Base-by-base conservation (phyloP, 2,888 invertebrate species). In the Balanococcus diminutus region DNA sequence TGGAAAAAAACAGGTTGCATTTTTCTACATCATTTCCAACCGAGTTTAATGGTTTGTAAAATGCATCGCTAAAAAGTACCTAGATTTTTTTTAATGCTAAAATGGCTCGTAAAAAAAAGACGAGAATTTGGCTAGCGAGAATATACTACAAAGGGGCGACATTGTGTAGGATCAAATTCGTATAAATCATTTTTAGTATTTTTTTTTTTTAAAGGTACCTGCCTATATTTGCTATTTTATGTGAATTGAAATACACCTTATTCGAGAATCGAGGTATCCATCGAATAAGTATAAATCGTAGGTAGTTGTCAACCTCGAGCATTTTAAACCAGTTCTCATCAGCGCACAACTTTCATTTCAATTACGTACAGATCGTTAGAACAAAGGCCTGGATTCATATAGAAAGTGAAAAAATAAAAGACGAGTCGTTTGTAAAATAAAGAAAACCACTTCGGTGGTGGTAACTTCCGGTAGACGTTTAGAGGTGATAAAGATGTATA, bases 11-110 rank as follows among this genome's bases (percentile, higher is more conserved):
- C 72, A 72, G 72, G 72, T 72, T 72, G 72, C 32, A 72, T 72
- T 72, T 72, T 72, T 72, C 72, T 72, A 25, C 72, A 72, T n/a
- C 72, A 72, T 72, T 72, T 72, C 25, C 0, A 72, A 61, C 61
- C 72, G 72, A 72, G 32, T 32, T 67, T 32, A 72, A 72, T 72
- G 72, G 72, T n/a, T 72, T 72, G 72, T 31, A 72, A 72, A 72
- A 72, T 72, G 32, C 5, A 11, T 11, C 61, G 61, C 61, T 72
- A 67, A 28, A 28, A 25, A 67, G 25, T 72, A 72, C 8, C n/a
- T 6, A 32, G 16, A 31, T n/a, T 72, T 72, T 67, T 72, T 72
- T 72, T 32, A 61, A 61, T 9, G 25, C 9, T 6, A 25, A 22
- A 25, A 61, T 25, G n/a, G n/a, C n/a, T n/a, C 25, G 61, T 22